A percentile compares a stretch with the other conserved stretches of the same genome.
Evolutionary conservation across 2,888 invertebrate genomes (phyloP).

Genomic region (Xanthostigma xanthostigma): DNA sequence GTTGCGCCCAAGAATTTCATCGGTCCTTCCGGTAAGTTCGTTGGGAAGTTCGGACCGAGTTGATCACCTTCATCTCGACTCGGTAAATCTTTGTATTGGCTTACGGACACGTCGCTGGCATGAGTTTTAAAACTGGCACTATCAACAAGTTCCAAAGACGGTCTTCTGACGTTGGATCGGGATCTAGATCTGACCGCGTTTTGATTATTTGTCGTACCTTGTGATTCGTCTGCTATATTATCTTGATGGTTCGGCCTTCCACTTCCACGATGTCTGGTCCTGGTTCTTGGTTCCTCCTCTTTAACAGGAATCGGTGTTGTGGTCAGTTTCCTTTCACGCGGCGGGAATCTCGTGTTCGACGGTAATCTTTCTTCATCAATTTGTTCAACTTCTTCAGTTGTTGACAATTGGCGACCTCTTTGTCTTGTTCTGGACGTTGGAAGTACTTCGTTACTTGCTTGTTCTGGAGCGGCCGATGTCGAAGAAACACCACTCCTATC

Average conservation of each 20-base stretch:
- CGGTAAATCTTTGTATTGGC: slow-evolving; percentile 34
- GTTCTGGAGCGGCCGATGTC: slow-evolving; percentile 39
- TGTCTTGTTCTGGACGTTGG: slow-evolving; percentile 29
- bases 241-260: slow-evolving; percentile 25
- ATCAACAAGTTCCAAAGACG: slow-evolving; percentile 67
- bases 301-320: slow-evolving; percentile 33
- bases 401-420: slow-evolving; percentile 20
- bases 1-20: slow-evolving; percentile 40
- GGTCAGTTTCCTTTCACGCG: slow-evolving; percentile 43
- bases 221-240: slow-evolving; percentile 26
- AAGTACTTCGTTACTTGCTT: slow-evolving; percentile 46
- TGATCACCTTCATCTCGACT: slow-evolving; percentile 30
- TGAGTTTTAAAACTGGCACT: slow-evolving; percentile 70
- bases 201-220: slow-evolving; percentile 14
- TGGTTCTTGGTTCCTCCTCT: slow-evolving; percentile 20
- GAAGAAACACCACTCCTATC: slow-evolving; percentile 32
- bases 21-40: slow-evolving; percentile 36
- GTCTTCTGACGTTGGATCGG: slow-evolving; percentile 52
- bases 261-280: slow-evolving; percentile 22
- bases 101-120: slow-evolving; percentile 35
- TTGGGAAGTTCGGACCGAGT: slow-evolving; percentile 39
- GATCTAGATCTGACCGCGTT: slow-evolving; percentile 22
- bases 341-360: slow-evolving; percentile 73
- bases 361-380: slow-evolving; percentile 43
- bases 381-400: slow-evolving; percentile 8